Percentiles rank a stretch among this genome's conserved stretches.
Conservation (phyloP, 2,113 vertebrate genomes). For the Sinocyclocheilus maitianheensis region DNA sequence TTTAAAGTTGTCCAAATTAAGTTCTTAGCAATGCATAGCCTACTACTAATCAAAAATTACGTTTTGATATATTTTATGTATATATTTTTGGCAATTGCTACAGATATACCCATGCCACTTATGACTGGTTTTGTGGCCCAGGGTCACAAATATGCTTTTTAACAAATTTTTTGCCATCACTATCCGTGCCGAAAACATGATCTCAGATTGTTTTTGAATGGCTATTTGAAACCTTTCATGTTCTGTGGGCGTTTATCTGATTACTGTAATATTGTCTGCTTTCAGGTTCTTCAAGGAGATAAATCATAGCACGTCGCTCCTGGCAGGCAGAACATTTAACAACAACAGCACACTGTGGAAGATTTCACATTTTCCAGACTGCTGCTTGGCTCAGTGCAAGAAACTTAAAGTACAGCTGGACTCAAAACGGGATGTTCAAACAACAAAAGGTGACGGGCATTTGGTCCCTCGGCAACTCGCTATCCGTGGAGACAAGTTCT, state of each 20-base stretch:
- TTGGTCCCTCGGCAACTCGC: conserved; percentile 1
- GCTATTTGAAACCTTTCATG: conserved; percentile 15
- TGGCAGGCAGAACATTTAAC: conserved; percentile 55
- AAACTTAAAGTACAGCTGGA: conserved; percentile 36
- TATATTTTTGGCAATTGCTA: too few species aligned
- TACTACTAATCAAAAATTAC: too few species aligned
- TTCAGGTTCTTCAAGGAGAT: conserved; percentile 93
- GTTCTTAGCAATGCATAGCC: too few species aligned
- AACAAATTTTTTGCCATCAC: background rate
- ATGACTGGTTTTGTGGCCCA: too few species aligned
- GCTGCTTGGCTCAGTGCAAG: conserved; percentile 20
- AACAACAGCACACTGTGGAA: conserved; percentile 49
- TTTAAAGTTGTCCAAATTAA: too few species aligned
- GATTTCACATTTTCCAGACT: conserved; percentile 40
- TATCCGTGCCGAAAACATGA: background rate
- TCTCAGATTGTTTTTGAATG: conserved; percentile 21
- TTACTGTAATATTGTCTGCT: conserved; percentile 59
- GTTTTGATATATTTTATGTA: too few species aligned
- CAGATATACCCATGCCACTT: too few species aligned
- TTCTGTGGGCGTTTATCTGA: conserved; percentile 13
- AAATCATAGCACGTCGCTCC: conserved; percentile 81
- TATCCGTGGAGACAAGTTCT: conserved; percentile 8
- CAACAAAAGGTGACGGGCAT: conserved; percentile 12
- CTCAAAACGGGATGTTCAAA: conserved; percentile 8
- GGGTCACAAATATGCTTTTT: background rate